Conservation (phyloP, 1,140 invertebrate species). For the Leptinotarsa defecta region DNA sequence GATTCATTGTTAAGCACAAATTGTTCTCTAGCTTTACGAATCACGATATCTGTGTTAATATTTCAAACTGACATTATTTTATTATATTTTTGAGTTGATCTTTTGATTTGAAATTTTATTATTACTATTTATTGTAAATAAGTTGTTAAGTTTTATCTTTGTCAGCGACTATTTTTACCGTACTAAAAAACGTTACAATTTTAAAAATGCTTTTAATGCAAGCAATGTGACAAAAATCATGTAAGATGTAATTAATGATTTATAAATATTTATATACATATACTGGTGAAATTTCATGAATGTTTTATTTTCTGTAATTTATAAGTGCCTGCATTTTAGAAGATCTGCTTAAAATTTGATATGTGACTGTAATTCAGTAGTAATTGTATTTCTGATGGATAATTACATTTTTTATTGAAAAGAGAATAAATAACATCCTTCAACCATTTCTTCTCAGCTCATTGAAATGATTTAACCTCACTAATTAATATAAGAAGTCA, state of each 20-base stretch:
- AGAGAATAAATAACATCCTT: too few relatives aligned
- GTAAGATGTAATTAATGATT: constrained; percentile 6
- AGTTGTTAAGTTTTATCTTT: constrained; percentile 25
- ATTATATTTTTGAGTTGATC: constrained; percentile 28
- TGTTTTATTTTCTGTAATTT: constrained; percentile 28
- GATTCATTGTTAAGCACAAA: constrained; percentile 32
- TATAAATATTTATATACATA: constrained; percentile 15
- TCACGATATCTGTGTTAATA: constrained; percentile 24
- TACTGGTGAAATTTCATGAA: neutral
- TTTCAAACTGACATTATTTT: constrained; percentile 29
- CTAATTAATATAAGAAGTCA: too few relatives aligned
- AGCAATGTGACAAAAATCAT: constrained; percentile 4
- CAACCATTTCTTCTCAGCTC: too few relatives aligned
- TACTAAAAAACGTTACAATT: constrained; percentile 9
- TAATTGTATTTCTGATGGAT: too few relatives aligned
- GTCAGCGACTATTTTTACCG: constrained; percentile 17
- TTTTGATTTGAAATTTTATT: constrained; percentile 25
- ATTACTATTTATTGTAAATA: constrained; percentile 35
- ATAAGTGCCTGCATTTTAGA: constrained; percentile 34
- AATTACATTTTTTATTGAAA: too few relatives aligned
- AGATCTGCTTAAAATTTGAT: constrained; percentile 19
- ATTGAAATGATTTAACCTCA: too few relatives aligned
- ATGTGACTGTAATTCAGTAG: neutral
- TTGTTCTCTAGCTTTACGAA: constrained; percentile 31
- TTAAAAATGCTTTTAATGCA: constrained; percentile 6